A percentile compares a stretch with the other conserved stretches of the same genome.
Conservation (phyloP, 2,113 vertebrate genomes). For the Dasyprocta punctata region DNA sequence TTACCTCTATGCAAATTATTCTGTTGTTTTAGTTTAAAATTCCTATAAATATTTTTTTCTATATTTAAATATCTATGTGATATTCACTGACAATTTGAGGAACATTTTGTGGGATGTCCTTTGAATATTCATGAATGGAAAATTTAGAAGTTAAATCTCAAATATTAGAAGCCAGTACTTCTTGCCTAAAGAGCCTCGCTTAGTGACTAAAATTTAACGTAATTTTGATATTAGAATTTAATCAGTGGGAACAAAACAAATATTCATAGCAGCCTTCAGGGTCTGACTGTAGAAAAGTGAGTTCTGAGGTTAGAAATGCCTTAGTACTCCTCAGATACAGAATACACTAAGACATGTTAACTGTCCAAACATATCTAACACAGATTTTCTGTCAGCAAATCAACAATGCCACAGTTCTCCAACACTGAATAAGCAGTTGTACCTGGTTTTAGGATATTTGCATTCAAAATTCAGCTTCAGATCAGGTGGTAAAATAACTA, state of each 20-base stretch:
- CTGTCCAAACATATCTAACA: accelerated
- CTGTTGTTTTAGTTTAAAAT: neutral
- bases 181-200: neutral
- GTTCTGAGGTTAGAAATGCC: neutral
- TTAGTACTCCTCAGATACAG: neutral
- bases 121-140: neutral
- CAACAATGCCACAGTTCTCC: neutral
- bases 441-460: neutral
- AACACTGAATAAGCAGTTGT: neutral
- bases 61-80: neutral
- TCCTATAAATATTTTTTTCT: neutral
- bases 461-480: neutral
- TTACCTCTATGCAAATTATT: neutral
- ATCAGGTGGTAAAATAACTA: conserved; percentile 9
- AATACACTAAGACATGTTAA: neutral
- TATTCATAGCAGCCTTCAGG: neutral
- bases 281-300: neutral
- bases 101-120: neutral
- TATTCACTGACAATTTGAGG: neutral
- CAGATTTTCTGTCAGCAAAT: neutral
- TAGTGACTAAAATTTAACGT: neutral
- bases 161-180: neutral
- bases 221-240: conserved; percentile 48
- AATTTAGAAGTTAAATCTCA: conserved; percentile 38
- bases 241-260: neutral